Evolutionary conservation across 1,140 invertebrate species (phyloP).

Genomic region (Drosophila varians): DNA sequence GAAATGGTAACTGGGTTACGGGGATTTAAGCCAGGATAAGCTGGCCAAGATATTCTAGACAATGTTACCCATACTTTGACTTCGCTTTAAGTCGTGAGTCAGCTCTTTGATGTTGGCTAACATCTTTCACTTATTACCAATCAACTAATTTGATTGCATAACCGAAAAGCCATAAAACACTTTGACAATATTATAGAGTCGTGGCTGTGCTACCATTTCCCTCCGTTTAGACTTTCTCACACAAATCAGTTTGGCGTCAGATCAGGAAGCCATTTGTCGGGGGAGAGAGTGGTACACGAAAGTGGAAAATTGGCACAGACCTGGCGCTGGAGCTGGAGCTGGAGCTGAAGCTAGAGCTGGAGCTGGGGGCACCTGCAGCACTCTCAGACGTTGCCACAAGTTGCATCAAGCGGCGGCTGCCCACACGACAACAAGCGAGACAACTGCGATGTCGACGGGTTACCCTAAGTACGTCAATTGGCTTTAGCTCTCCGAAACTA

Average conservation of each 20-base stretch:
- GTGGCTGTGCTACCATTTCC: constrained; percentile 36
- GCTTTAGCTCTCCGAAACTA: constrained; percentile 18
- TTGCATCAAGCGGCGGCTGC: constrained; percentile 57
- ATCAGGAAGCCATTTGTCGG: constrained; percentile 77
- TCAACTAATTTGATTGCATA: constrained; percentile 67
- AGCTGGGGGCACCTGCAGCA: constrained; percentile 39
- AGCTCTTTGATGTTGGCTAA: constrained; percentile 23
- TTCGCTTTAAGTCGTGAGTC: constrained; percentile 8
- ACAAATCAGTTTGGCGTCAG: constrained; percentile 62
- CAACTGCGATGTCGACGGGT: constrained; percentile 49
- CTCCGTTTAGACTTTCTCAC: constrained; percentile 66
- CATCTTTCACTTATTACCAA: constrained; percentile 48
- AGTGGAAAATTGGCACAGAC: constrained; percentile 76
- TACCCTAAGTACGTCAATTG: constrained; percentile 80
- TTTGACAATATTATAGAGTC: constrained; percentile 73
- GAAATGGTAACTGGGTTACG: neutral
- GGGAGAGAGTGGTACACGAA: constrained; percentile 40
- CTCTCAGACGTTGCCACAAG: constrained; percentile 16
- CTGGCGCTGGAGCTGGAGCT: constrained; percentile 2
- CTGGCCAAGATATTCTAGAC: neutral
- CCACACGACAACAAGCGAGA: constrained; percentile 44
- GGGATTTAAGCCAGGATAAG: neutral
- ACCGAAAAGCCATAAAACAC: constrained; percentile 69
- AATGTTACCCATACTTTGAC: neutral
- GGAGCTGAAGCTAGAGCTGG: neutral